phyloP scores from a whole-genome alignment of 2,888 invertebrate genomes.

The Sipha maydis region DNA sequence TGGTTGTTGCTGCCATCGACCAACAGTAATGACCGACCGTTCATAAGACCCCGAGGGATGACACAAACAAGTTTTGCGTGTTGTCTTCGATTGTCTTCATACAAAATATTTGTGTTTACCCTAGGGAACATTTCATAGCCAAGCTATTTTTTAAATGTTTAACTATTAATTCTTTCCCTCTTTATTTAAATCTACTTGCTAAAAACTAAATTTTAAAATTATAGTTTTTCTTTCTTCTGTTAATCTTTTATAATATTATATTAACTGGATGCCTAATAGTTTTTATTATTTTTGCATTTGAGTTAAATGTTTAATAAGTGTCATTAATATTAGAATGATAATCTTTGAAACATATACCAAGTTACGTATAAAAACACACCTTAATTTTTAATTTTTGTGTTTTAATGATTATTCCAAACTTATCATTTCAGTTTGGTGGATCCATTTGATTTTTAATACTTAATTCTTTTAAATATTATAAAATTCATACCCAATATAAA shows the following conservation, averaged over 20 bases:
- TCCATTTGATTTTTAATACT: not conserved
- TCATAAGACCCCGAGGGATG: conserved; percentile 49
- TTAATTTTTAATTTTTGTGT: not conserved
- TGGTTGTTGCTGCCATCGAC: conserved; percentile 14
- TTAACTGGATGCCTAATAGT: no score
- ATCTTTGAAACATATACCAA: no score
- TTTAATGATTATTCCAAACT: not conserved
- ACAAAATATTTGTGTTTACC: not conserved
- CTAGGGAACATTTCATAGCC: no score
- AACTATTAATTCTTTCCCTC: not conserved
- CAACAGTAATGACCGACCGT: not conserved
- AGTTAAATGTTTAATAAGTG: no score
- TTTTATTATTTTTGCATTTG: no score
- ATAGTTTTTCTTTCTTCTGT: not conserved
- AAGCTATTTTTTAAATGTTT: not conserved
- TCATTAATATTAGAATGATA: no score
- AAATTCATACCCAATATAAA: not conserved
- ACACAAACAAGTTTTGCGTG: conserved; percentile 18
- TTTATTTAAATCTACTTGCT: not conserved
- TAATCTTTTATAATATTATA: no score
- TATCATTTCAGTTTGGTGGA: not conserved
- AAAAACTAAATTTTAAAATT: not conserved
- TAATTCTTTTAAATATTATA: not conserved
- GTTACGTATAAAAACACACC: not conserved
- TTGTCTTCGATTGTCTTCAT: conserved; percentile 57